Evolutionary conservation across 2,113 vertebrate genomes (phyloP).

Genomic region (human): GRCh38 chr11:11675501-11676000

Average conservation of each 20-base stretch:
- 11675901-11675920: neutral
- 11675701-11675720: neutral
- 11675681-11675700: neutral
- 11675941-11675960: neutral
- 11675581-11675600: neutral
- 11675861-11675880: neutral
- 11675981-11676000: neutral
- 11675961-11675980: neutral
- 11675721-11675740: neutral
- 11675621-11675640: neutral
- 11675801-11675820: neutral
- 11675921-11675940: neutral
- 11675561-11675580: neutral
- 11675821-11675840: neutral
- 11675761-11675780: neutral
- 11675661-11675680: neutral
- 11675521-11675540: neutral
- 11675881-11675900: neutral
- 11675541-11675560: neutral
- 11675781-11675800: neutral
- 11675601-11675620: neutral
- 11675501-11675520: neutral
- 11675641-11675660: neutral
- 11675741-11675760: neutral
- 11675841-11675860: neutral